Evolutionary conservation across 2,797 vertebrate genomes (phyloP), one percentile per base, ranked within the genome.

Genomic region (Coregonus ussuriensis): DNA sequence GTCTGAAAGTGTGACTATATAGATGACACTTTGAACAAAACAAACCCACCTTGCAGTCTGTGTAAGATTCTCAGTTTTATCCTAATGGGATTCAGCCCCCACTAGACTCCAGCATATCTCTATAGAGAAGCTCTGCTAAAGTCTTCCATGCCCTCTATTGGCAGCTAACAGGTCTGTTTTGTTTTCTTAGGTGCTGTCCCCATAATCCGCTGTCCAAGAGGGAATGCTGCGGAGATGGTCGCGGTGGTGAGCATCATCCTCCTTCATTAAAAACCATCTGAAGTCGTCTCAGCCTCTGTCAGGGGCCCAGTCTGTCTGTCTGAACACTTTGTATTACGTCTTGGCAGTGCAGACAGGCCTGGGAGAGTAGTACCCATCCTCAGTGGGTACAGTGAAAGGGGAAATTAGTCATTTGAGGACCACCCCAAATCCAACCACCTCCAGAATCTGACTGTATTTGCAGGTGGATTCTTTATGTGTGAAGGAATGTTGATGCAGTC

Each of bases 191-290:
- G 98, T 74, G 96, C 98, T 31, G 97, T 99, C 86, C 98, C 98
- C 18, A 98, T 99, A 89, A 98, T 99, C 89, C 94, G 98, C 89
- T 98, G 97, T 90, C 96, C 97, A 87, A 94, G 97, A 90, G 98
- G 98, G 88, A 99, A 98, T 67, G 98, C 98, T 84, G 97, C 98
- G 83, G 98, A 99, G 93, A 98, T 99, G 98, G 98, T 99, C 31
- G 98, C 98, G 54, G 94, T 96, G 97, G 98, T 99, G 91, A 97
- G 97, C 16, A 31, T 18, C 21, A 66, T 56, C 51, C 21, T 56
- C 25, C 71, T 66, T 77, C 14, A 41, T 71, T 47, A 76, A 33
- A 76, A 65, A 13, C 75, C 47, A 13, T 13, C 41, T 47, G 41
- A 47, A 47, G 9, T 13, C 33, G 37, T 4, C 31, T 53, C 15